These are phyloP conservation scores for Pogonognathellus flavescens DNA, from an alignment of 1,140 invertebrate species.

Conservation along the genomic window DNA sequence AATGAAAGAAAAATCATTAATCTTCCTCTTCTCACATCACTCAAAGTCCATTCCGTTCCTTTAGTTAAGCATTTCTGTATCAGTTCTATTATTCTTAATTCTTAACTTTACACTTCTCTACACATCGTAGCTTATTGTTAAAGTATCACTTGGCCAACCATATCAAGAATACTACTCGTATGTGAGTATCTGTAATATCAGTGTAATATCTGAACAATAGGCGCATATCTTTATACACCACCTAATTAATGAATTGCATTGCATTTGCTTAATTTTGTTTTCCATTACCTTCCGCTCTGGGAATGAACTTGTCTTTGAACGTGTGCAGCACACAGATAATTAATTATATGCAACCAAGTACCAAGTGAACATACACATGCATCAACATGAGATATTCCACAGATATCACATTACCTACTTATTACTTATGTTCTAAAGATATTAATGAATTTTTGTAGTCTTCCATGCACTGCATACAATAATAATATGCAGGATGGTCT, in stretches of 20 bases:
- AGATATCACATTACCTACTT: too few relatives aligned
- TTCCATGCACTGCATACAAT: too few relatives aligned
- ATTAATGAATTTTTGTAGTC: too few relatives aligned
- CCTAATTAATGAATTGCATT: slow-evolving; percentile 19
- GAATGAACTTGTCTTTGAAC: slow-evolving; percentile 1
- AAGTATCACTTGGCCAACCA: slow-evolving; percentile 5
- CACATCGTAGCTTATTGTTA: slow-evolving; percentile 3
- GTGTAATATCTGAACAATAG: background rate
- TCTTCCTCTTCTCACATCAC: slow-evolving; percentile 41
- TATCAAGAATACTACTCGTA: background rate
- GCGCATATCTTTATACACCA: background rate
- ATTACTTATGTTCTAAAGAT: too few relatives aligned
- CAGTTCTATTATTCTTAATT: slow-evolving; percentile 27
- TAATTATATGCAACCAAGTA: too few relatives aligned
- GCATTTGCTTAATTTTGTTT: slow-evolving; percentile 25
- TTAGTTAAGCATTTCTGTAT: background rate
- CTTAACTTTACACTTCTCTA: slow-evolving; percentile 20
- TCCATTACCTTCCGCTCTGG: slow-evolving; percentile 30
- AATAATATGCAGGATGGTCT: too few relatives aligned
- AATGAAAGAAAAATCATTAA: slow-evolving; percentile 49
- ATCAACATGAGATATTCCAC: too few relatives aligned
- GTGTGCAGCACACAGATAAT: too few relatives aligned
- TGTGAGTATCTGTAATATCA: slow-evolving; percentile 3
- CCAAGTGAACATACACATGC: too few relatives aligned
- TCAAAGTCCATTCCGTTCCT: slow-evolving; percentile 31